phyloP scores from a whole-genome alignment of 2,888 invertebrate genomes.

The Rhingia rostrata region DNA sequence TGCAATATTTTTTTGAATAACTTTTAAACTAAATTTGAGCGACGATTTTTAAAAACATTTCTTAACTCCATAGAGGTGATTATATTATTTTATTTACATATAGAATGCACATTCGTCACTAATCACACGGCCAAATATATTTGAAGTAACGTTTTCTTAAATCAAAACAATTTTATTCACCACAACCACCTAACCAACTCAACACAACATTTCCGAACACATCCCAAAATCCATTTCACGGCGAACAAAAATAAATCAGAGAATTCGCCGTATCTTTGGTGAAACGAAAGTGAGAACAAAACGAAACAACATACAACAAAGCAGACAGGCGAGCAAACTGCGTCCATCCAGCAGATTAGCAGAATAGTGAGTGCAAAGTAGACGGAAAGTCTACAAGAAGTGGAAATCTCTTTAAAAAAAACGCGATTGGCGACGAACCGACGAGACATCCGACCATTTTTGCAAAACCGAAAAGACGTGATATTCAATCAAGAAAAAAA shows the following conservation, averaged over 20 bases:
- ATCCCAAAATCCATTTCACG: slow-evolving; percentile 6
- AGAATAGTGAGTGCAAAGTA: slow-evolving; percentile 47
- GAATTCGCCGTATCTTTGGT: not conserved
- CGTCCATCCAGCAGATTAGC: too few relatives aligned
- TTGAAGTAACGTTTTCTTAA: not conserved
- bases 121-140: too few relatives aligned
- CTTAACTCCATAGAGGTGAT: not conserved
- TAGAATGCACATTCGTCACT: too few relatives aligned
- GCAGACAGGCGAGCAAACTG: slow-evolving; percentile 6
- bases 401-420: slow-evolving; percentile 46
- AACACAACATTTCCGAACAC: slow-evolving; percentile 25
- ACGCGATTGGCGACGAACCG: slow-evolving; percentile 36
- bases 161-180: not conserved
- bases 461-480: slow-evolving; percentile 5
- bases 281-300: slow-evolving; percentile 50
- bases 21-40: too few relatives aligned
- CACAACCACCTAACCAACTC: not conserved
- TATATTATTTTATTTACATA: too few relatives aligned
- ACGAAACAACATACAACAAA: slow-evolving; percentile 29
- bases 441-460: slow-evolving; percentile 1
- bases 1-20: too few relatives aligned
- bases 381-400: slow-evolving; percentile 30
- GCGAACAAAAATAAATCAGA: slow-evolving; percentile 36
- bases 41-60: too few relatives aligned
- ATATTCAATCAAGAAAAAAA: not conserved